These are phyloP conservation scores for Rotaria socialis DNA, from an alignment of 2,888 invertebrate species.

Conservation along the genomic window DNA sequence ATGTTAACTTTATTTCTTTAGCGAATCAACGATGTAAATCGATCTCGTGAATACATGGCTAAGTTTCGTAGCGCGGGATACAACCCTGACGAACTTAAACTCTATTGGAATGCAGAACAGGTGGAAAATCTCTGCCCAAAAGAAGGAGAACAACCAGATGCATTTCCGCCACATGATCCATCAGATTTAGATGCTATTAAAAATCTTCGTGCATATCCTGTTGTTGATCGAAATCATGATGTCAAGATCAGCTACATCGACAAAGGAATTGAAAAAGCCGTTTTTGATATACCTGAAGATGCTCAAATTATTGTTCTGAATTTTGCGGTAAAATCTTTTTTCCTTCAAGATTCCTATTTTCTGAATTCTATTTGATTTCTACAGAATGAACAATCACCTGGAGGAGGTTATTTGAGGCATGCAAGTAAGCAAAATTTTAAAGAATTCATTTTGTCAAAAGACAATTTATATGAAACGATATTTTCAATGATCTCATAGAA, in stretches of 20 bases:
- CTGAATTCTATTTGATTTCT: background rate
- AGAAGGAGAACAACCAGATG: background rate
- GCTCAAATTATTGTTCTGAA: background rate
- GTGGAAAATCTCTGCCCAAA: background rate
- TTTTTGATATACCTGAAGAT: background rate
- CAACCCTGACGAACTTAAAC: background rate
- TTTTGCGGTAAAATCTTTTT: background rate
- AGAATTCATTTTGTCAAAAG: no score
- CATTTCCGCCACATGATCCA: background rate
- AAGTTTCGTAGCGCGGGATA: background rate
- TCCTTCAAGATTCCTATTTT: background rate
- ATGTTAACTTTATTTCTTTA: background rate
- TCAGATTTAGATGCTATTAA: background rate
- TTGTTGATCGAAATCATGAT: background rate
- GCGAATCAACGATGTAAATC: background rate
- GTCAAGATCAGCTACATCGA: background rate
- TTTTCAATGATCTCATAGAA: no score
- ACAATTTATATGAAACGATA: no score
- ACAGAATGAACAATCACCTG: slow-evolving; percentile 17
- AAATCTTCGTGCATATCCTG: background rate
- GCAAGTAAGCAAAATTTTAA: background rate
- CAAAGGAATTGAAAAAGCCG: background rate
- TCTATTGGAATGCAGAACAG: slow-evolving; percentile 6
- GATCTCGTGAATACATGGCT: background rate
- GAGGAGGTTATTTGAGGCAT: background rate